phyloP scores from a whole-genome alignment of 2,113 vertebrate genomes.

The Poecile atricapillus region DNA sequence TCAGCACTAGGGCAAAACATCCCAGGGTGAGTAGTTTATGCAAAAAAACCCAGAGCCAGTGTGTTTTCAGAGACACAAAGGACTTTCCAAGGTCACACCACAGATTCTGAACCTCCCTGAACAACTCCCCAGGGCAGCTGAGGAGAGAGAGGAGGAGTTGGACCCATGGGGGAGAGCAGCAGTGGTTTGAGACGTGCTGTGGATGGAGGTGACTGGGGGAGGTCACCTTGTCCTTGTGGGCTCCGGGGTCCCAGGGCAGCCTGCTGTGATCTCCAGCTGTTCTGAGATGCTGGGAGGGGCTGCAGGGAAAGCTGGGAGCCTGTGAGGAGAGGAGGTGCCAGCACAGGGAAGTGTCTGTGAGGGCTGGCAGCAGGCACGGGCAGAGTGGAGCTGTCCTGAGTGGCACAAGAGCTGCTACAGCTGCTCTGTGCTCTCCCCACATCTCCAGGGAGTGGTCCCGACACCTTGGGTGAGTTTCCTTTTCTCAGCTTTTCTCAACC shows the following conservation, averaged over 20 bases:
- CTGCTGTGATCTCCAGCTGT: no score
- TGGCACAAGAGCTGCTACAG: neutral
- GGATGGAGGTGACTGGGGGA: neutral
- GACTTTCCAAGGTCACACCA: neutral
- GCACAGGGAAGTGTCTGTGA: neutral
- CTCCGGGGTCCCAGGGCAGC: neutral
- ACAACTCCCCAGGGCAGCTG: neutral
- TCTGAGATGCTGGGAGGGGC: neutral
- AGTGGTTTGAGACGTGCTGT: accelerated
- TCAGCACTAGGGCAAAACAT: neutral
- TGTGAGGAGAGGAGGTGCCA: neutral
- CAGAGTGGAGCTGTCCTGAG: accelerated
- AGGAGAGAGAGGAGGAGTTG: neutral
- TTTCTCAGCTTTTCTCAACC: neutral
- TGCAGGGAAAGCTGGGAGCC: neutral
- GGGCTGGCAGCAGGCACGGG: neutral
- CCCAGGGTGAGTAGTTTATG: neutral
- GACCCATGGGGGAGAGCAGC: accelerated
- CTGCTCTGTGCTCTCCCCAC: neutral
- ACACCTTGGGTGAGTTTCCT: neutral
- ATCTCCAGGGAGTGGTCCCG: neutral
- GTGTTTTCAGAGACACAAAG: neutral
- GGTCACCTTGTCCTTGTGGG: neutral
- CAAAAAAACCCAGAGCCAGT: neutral
- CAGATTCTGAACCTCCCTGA: neutral